Evolutionary conservation across 2,113 vertebrate genomes (phyloP).

Genomic region (Chitala chitala): DNA sequence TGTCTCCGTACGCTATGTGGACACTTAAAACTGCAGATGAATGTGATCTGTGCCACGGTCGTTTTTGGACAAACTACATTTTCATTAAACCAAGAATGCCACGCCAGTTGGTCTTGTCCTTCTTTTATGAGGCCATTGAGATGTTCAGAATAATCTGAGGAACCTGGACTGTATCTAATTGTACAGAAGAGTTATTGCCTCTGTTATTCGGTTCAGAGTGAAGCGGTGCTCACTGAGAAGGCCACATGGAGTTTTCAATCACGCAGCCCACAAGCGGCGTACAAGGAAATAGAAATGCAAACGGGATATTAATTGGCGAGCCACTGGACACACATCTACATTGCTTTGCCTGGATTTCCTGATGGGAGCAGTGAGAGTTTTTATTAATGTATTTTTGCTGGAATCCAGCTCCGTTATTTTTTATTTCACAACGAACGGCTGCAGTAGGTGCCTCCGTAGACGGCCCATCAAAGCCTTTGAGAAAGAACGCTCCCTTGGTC

Average conservation of each 20-base stretch:
- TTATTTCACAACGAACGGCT: background rate
- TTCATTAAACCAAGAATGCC: conserved; percentile 17
- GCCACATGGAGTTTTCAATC: background rate
- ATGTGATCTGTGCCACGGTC: background rate
- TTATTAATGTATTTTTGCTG: background rate
- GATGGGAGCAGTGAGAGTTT: background rate
- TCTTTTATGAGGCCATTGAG: conserved; percentile 19
- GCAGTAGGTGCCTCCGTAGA: background rate
- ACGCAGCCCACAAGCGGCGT: background rate
- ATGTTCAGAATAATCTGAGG: conserved; percentile 14
- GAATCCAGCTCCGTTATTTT: background rate
- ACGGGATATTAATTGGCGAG: background rate
- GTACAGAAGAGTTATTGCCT: background rate
- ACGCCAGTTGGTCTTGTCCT: conserved; percentile 10
- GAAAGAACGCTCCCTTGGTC: background rate
- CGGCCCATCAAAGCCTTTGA: background rate
- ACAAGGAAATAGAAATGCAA: background rate
- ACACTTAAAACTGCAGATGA: background rate
- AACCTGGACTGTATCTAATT: background rate
- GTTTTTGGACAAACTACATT: conserved; percentile 6
- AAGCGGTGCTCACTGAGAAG: background rate
- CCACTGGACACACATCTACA: background rate
- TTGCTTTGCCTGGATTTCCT: background rate
- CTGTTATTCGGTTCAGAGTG: conserved; percentile 11
- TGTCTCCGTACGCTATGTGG: background rate